phyloP scores from a whole-genome alignment of 2,888 invertebrate species.

The Meiosimyza platycephala region DNA sequence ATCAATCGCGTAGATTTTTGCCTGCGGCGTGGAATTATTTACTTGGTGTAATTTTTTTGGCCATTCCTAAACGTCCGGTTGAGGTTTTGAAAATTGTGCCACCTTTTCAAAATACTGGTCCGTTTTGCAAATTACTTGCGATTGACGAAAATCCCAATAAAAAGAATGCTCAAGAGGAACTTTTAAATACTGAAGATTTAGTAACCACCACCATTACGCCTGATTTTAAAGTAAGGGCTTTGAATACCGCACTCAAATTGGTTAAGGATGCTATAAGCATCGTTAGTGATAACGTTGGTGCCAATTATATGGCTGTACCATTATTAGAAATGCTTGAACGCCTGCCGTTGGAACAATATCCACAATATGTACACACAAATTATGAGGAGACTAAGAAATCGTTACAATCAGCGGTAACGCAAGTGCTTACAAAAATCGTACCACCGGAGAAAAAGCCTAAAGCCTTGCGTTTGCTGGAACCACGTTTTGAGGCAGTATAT shows the following conservation, averaged over 20 bases:
- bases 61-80: slow-evolving; percentile 73
- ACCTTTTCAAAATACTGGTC: slow-evolving; percentile 74
- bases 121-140: slow-evolving; percentile 71
- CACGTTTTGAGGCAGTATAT: slow-evolving; percentile 86
- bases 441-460: slow-evolving; percentile 80
- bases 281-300: slow-evolving; percentile 58
- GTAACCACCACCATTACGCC: slow-evolving; percentile 66
- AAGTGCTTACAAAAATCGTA: slow-evolving; percentile 52
- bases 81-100: slow-evolving; percentile 74
- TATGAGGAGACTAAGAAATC: slow-evolving; percentile 51
- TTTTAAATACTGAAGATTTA: slow-evolving; percentile 71
- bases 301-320: slow-evolving; percentile 69
- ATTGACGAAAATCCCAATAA: slow-evolving; percentile 63
- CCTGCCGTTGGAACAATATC: slow-evolving; percentile 74
- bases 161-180: slow-evolving; percentile 47
- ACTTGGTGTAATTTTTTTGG: slow-evolving; percentile 79
- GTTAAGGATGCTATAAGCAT: slow-evolving; percentile 71
- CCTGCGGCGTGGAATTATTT: slow-evolving; percentile 86
- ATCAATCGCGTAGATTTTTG: slow-evolving; percentile 81
- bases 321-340: slow-evolving; percentile 71
- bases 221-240: slow-evolving; percentile 74
- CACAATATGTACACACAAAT: slow-evolving; percentile 70
- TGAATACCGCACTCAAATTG: slow-evolving; percentile 71
- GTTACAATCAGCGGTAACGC: slow-evolving; percentile 45
- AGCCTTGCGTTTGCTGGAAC: slow-evolving; percentile 85